Base-by-base conservation (phyloP, 1,140 invertebrate species). In the Drosophila varians region DNA sequence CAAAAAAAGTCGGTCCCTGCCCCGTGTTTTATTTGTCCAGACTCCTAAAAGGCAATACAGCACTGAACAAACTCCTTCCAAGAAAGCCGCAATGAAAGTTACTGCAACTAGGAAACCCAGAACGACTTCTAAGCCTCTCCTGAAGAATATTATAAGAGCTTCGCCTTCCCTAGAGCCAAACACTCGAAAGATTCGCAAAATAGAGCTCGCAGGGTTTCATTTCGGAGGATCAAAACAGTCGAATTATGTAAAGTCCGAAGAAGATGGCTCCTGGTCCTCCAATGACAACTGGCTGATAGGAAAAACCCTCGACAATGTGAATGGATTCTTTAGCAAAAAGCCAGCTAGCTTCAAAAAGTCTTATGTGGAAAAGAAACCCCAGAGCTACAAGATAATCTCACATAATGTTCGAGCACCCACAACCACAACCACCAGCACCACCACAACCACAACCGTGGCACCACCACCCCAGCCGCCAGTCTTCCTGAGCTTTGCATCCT, bases 141-240 rank as follows among this genome's bases (percentile, higher is more conserved):
- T 21, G 2, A 56, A 26, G 25, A 74, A 45, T 47, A 4, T 12
- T 1, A 25, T 45, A 1, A 47, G 16, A 9, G 51, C 65, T 2
- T 38, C 46, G 1, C 70, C 58, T 2, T 47, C 60, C 4, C 19
- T 75, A 4, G 76, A 86, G 47, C 18, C 45, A 11, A 80, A 78
- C 19, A 86, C 66, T 45, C 76, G 80, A 21, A 84, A 84, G 16
- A 80, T 86, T 36, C 80, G 80, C 3, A 84, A 86, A 48, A 84
- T 69, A 12, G 76, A 76, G 11, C 8, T 36, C 2, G 14, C 16
- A 11, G 46, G 16, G 18, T 54, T 55, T 4, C 8, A 25, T 3
- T 42, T 34, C 0, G 31, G 18, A 1, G 4, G 6, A 7, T 19
- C 55, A 12, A 64, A 12, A 6, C 14, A 4, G 5, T 0, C 23